These are phyloP conservation scores for Tupaia chinensis DNA, from an alignment of 2,113 vertebrate genomes.

Conservation along the genomic window DNA sequence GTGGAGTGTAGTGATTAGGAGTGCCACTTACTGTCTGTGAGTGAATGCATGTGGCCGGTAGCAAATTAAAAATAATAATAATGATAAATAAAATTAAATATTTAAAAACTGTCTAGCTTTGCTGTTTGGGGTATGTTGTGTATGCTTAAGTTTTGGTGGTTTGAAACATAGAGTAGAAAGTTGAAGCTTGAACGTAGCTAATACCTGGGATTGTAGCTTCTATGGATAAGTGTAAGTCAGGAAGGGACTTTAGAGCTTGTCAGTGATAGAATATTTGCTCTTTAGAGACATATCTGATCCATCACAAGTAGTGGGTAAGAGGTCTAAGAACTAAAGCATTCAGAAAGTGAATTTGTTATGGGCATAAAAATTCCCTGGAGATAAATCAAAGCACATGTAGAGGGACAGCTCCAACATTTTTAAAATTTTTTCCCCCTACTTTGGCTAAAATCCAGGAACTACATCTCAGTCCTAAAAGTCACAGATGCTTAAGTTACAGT, in stretches of 20 bases:
- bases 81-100: too few species aligned
- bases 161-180: background rate
- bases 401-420: background rate
- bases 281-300: background rate
- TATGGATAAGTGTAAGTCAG: background rate
- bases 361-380: slow-evolving; percentile 38
- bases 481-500: slow-evolving; percentile 47
- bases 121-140: background rate
- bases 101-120: background rate
- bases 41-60: too few species aligned
- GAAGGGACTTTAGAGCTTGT: background rate
- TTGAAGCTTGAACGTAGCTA: background rate
- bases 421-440: background rate
- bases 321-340: background rate
- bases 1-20: background rate
- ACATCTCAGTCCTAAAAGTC: slow-evolving; percentile 12
- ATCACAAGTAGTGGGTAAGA: background rate
- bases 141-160: background rate
- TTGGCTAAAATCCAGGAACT: slow-evolving; percentile 10
- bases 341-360: background rate
- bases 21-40: background rate
- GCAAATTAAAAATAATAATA: too few species aligned
- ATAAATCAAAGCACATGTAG: background rate
- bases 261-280: background rate
- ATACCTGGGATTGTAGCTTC: background rate